Percentiles rank a stretch among this genome's conserved stretches.
phyloP scores from a whole-genome alignment of 2,888 invertebrate species.

The Gastracanthus pulcherrimus region DNA sequence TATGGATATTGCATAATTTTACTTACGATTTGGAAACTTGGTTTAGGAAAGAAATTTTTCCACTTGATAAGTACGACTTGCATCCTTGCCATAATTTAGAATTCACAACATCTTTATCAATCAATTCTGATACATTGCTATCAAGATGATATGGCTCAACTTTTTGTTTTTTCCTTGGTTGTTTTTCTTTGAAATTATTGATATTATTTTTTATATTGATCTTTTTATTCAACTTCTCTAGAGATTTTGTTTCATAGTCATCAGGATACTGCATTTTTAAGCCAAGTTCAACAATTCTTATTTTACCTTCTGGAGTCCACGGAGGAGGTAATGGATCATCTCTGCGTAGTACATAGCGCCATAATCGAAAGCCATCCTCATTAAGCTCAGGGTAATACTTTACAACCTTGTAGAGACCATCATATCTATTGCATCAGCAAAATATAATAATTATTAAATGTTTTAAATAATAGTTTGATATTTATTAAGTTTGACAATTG shows the following conservation, averaged over 20 bases:
- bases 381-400: slow-evolving; percentile 90
- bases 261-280: slow-evolving; percentile 81
- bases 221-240: slow-evolving; percentile 64
- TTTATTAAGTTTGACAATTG: too few species aligned
- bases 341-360: slow-evolving; percentile 87
- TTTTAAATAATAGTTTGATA: not conserved
- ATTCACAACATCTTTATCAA: slow-evolving; percentile 81
- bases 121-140: slow-evolving; percentile 72
- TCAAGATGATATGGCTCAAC: slow-evolving; percentile 73
- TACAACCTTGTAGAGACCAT: slow-evolving; percentile 92
- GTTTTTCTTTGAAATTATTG: slow-evolving; percentile 56
- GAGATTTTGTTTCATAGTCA: slow-evolving; percentile 82
- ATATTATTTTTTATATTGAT: slow-evolving; percentile 61
- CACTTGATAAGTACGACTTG: slow-evolving; percentile 23
- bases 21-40: slow-evolving; percentile 43
- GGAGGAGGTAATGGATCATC: slow-evolving; percentile 90
- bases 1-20: not conserved
- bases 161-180: slow-evolving; percentile 61
- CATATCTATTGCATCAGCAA: too few species aligned
- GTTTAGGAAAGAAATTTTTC: slow-evolving; percentile 36
- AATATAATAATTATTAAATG: not conserved
- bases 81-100: slow-evolving; percentile 83
- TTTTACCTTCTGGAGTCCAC: slow-evolving; percentile 86
- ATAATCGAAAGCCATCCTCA: slow-evolving; percentile 87
- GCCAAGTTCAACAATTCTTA: slow-evolving; percentile 69